Percentiles rank a stretch among this genome's conserved stretches.
phyloP scores from a whole-genome alignment of 2,797 vertebrate species.

The Myotis vivesi region DNA sequence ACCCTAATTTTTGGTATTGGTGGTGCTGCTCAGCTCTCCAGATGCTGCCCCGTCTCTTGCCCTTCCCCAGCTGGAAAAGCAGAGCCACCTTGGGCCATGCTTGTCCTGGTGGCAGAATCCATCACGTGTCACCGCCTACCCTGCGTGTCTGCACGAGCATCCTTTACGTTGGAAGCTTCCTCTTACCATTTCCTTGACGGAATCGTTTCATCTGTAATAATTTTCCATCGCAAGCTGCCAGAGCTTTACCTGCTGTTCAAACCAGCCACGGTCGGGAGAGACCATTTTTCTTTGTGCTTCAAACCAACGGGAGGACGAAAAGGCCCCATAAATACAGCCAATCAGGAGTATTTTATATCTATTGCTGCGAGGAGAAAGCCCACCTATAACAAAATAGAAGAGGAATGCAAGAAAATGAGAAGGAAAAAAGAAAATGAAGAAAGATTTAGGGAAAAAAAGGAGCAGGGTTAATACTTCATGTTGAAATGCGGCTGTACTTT shows the following conservation, averaged over 20 bases:
- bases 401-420: slow-evolving; percentile 45
- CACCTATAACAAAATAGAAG: slow-evolving; percentile 81
- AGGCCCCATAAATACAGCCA: slow-evolving; percentile 81
- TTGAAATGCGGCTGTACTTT: slow-evolving; percentile 56
- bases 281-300: slow-evolving; percentile 85
- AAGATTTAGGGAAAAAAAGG: slow-evolving; percentile 76
- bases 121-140: slow-evolving; percentile 53
- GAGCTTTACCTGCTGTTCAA: slow-evolving; percentile 79
- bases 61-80: slow-evolving; percentile 56
- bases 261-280: slow-evolving; percentile 75
- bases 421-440: not conserved
- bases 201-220: slow-evolving; percentile 80
- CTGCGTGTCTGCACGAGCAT: slow-evolving; percentile 65
- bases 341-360: slow-evolving; percentile 82
- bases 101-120: slow-evolving; percentile 65
- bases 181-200: slow-evolving; percentile 77
- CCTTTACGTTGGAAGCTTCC: slow-evolving; percentile 75
- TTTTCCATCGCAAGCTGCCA: slow-evolving; percentile 77
- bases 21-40: not conserved
- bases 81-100: slow-evolving; percentile 58
- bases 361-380: slow-evolving; percentile 58
- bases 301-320: slow-evolving; percentile 79
- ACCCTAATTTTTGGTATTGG: not conserved
- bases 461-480: slow-evolving; percentile 78
- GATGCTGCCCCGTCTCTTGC: slow-evolving; percentile 16